A percentile compares a stretch with the other conserved stretches of the same genome.
Conservation (phyloP, 2,888 invertebrate genomes). For the Caenorhabditis macrosperma region DNA sequence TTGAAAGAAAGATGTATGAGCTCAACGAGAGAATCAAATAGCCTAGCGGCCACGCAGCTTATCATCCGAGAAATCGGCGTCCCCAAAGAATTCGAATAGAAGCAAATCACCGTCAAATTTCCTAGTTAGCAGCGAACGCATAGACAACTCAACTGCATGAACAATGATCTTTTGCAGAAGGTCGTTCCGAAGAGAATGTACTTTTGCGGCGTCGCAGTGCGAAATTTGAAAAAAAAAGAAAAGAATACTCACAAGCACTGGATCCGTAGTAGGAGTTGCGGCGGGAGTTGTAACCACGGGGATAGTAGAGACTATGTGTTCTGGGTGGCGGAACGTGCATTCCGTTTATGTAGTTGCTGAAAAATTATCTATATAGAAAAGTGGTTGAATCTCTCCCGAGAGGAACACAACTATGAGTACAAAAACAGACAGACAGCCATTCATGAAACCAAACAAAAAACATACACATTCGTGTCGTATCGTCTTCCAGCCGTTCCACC, state of each 20-base stretch:
- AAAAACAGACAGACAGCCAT: neutral
- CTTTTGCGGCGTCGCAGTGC: conserved; percentile 9
- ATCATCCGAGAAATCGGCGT: conserved; percentile 15
- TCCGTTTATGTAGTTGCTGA: conserved; percentile 55
- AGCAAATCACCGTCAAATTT: neutral
- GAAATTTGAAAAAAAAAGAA: too few species aligned
- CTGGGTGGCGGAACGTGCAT: conserved; percentile 59
- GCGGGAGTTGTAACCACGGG: conserved; percentile 56
- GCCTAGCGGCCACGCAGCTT: conserved; percentile 8
- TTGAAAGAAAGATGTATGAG: too few species aligned
- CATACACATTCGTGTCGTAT: conserved; percentile 59
- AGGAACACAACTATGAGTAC: too few species aligned
- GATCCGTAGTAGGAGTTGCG: conserved; percentile 65
- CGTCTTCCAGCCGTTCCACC: conserved; percentile 58
- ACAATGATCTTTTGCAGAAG: conserved; percentile 21
- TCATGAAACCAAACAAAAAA: neutral
- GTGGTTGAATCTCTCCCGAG: too few species aligned
- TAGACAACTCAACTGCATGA: conserved; percentile 9
- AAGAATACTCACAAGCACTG: conserved; percentile 65
- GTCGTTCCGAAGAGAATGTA: conserved; percentile 36
- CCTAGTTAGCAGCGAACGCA: neutral
- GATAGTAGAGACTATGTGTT: conserved; percentile 67
- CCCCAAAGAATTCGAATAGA: neutral
- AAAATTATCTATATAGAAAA: conserved; percentile 10
- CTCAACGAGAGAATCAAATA: neutral